Conservation (phyloP, 2,888 invertebrate genomes). For the Ophion costatus region DNA sequence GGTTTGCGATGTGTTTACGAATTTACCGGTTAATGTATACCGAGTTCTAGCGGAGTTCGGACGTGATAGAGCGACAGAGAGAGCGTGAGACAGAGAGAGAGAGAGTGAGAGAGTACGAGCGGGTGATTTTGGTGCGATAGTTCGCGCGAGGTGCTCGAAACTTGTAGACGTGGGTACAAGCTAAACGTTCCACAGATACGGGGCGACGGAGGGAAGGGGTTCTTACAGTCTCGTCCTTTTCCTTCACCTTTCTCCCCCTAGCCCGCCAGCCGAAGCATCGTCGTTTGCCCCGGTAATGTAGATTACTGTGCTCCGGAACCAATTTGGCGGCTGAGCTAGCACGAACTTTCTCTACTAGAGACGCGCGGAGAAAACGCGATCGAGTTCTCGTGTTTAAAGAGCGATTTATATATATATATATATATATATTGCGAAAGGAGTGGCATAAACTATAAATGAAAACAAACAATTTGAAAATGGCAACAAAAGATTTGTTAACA, state of each 20-base stretch:
- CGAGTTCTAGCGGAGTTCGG: slow-evolving; percentile 43
- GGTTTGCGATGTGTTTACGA: slow-evolving; percentile 54
- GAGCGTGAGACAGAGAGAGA: too few relatives aligned
- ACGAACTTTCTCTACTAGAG: slow-evolving; percentile 57
- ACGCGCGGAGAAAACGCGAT: not conserved
- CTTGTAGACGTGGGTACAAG: slow-evolving; percentile 44
- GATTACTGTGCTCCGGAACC: slow-evolving; percentile 68
- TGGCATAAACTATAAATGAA: too few relatives aligned
- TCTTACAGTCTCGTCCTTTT: slow-evolving; percentile 28
- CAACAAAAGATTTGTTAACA: too few relatives aligned
- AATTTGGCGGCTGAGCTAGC: slow-evolving; percentile 67
- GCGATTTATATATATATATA: not conserved
- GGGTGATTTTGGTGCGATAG: slow-evolving; percentile 27
- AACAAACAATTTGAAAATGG: too few relatives aligned
- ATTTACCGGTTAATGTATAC: slow-evolving; percentile 58
- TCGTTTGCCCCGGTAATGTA: slow-evolving; percentile 66
- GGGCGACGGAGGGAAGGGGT: slow-evolving; percentile 2
- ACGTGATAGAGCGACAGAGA: not conserved
- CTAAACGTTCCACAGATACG: slow-evolving; percentile 53
- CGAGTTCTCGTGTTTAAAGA: not conserved
- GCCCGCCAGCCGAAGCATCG: not conserved
- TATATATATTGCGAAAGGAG: too few relatives aligned
- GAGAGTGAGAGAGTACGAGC: not conserved
- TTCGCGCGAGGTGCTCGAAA: slow-evolving; percentile 36
- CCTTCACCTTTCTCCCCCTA: not conserved